Base-by-base conservation (phyloP, 2,113 vertebrate genomes). In the Nestor notabilis region DNA sequence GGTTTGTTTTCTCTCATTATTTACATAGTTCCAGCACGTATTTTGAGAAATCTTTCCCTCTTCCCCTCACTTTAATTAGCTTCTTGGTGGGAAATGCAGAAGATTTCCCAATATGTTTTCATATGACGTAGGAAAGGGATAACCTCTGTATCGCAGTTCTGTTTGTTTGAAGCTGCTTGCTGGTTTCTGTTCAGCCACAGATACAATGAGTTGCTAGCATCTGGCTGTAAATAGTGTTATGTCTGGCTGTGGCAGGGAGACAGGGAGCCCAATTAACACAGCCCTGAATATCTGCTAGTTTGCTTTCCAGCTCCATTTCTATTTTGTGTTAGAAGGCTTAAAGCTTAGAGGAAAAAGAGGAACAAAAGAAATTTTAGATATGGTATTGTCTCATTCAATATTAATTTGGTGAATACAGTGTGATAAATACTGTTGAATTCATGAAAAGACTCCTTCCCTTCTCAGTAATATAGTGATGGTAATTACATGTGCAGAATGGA, bases 151-250 rank as follows among this genome's bases (percentile, higher is more conserved):
- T 82, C 50, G 78, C 75, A 13, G 53, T 58, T 86, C 60, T 74
- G 71, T 60, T 68, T 2, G 5, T 84, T 95, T 84, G 79, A 95
- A 96, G 50, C 78, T 95, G 87, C 37, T 91, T 96, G 37, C 58
- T 94, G 91, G 82, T 97, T 97, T 92, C 72, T 49, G 49, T 87
- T 91, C 53, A 93, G 70, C 65, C 71, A 24, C 75, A 84, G 85
- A 95, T 74, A 77, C 72, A 95, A 95, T 95, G 95, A 95, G 94
- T 95, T 96, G 91, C 92, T 84, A 63, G 81, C 93, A 94, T 95
- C 90, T 97, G 89, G 43, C 91, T 96, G 82, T 74, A 97, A 97
- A 85, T 19, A 90, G 86, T 39, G 56, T 64, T 95, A 66, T 84
- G 65, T 91, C 92, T 97, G 91, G 84, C 75, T 89, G 37, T 63